Evolutionary conservation across 2,888 invertebrate genomes (phyloP), one percentile per base, ranked within the genome.

Genomic region (Drosophila greeni): DNA sequence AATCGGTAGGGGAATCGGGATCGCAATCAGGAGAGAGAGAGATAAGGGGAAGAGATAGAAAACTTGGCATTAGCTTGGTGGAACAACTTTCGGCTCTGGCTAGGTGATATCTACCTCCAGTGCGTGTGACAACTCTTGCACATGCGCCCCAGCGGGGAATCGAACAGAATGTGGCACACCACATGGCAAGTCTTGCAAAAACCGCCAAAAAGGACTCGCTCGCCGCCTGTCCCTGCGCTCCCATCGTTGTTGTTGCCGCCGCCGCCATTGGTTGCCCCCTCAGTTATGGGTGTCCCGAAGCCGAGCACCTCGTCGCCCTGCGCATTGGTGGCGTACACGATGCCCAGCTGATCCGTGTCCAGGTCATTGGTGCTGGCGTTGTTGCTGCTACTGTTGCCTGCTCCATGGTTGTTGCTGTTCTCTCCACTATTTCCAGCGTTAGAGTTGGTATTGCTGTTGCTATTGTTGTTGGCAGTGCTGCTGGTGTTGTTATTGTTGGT

Each of bases 111-210:
- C 90, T 92, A 94, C 94, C 94, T 95, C 93, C 94, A 95, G 89
- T 95, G 95, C 88, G 94, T 93, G 91, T 93, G 94, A 90, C 95
- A 96, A 89, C 94, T 94, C 89, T 92, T 92, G 90, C 95, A 96
- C 89, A 95, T 91, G 86, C 92, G 91, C 87, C 94, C 95, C 89
- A 94, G 93, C 80, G 94, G 91, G 76, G 94, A 94, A 85, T 92
- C 91, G 89, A 93, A 93, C 80, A 94, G 91, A 87, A 93, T 91
- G 87, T 93, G 92, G 89, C 94, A 94, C 88, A 91, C 91, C 87
- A 94, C 92, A 86, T 93, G 94, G 91, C 95, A 95, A 72, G 88
- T 88, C 55, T 86, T 84, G 78, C 89, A 89, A 79, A 86, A 86
- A 72, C 88, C 88, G 47, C 85, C 86, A 47, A 76, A 70, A 47